phyloP scores from a whole-genome alignment of 37 sponge, comb jelly and placozoan species.

The Aphrocallistes beatrix region DNA sequence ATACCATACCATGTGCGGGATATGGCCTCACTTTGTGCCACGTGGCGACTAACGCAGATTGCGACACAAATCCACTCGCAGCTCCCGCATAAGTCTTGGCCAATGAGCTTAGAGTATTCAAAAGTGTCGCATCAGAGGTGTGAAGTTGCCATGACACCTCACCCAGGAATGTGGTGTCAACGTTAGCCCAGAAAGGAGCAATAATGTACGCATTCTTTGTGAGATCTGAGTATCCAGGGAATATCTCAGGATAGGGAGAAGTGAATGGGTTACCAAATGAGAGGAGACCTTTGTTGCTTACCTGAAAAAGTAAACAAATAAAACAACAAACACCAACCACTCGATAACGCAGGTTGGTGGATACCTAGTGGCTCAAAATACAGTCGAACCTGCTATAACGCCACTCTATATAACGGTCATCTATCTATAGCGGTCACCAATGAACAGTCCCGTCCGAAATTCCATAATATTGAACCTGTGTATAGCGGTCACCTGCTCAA shows the following conservation, averaged over 20 bases:
- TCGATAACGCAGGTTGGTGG: too few relatives aligned
- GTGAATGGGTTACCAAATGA: slow-evolving; percentile 12
- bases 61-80: not conserved
- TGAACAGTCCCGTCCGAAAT: too few relatives aligned
- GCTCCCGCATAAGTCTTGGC: not conserved
- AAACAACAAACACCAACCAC: too few relatives aligned
- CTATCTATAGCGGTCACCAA: too few relatives aligned
- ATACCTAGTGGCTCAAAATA: too few relatives aligned
- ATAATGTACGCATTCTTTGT: slow-evolving; percentile 12
- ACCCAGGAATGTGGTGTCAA: slow-evolving; percentile 13
- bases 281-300: not conserved
- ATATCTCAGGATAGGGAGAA: not conserved
- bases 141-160: slow-evolving; percentile 19
- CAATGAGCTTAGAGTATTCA: not conserved
- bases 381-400: too few relatives aligned
- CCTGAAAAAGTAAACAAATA: not conserved
- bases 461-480: too few relatives aligned
- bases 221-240: slow-evolving; percentile 6
- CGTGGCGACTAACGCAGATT: not conserved
- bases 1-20: not conserved
- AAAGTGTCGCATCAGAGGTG: slow-evolving; percentile 16
- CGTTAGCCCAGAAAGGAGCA: slow-evolving; percentile 1
- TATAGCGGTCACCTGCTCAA: too few relatives aligned
- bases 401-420: too few relatives aligned
- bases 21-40: slow-evolving; percentile 4